phyloP scores from a whole-genome alignment of 92 coral and sea anemone species.

The Zoanthus sansibaricus region DNA sequence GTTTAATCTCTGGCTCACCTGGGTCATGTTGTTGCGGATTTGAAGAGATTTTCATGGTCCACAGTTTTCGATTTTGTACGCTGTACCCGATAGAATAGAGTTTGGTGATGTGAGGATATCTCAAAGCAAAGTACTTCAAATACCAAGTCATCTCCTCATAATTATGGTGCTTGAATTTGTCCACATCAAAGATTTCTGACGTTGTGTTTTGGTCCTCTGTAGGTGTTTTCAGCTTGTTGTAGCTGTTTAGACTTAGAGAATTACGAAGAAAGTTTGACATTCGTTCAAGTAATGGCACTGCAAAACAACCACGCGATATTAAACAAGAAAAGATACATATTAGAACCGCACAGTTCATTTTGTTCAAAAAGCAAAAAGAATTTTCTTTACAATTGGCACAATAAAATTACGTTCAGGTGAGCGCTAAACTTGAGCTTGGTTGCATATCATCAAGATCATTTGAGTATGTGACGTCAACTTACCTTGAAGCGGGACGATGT shows the following conservation, averaged over 20 bases:
- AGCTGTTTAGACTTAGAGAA: background rate
- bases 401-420: background rate
- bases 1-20: constrained; percentile 94
- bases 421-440: background rate
- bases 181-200: constrained; percentile 71
- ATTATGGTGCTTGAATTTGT: constrained; percentile 82
- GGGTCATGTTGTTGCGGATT: constrained; percentile 91
- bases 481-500: background rate
- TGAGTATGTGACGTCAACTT: background rate
- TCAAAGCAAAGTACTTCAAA: constrained; percentile 87
- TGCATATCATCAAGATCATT: background rate
- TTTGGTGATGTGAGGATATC: constrained; percentile 79
- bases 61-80: constrained; percentile 95
- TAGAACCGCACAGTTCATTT: background rate
- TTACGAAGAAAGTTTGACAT: background rate
- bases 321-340: background rate
- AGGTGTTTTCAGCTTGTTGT: background rate
- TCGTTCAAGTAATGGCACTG: background rate
- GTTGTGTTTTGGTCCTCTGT: constrained; percentile 7
- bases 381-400: background rate
- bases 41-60: constrained; percentile 93
- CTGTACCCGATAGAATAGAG: constrained; percentile 95
- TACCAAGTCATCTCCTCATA: constrained; percentile 97
- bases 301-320: background rate
- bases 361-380: background rate